These are phyloP conservation scores for Aptenodytes patagonicus DNA, from an alignment of 2,113 vertebrate species.

Conservation along the genomic window DNA sequence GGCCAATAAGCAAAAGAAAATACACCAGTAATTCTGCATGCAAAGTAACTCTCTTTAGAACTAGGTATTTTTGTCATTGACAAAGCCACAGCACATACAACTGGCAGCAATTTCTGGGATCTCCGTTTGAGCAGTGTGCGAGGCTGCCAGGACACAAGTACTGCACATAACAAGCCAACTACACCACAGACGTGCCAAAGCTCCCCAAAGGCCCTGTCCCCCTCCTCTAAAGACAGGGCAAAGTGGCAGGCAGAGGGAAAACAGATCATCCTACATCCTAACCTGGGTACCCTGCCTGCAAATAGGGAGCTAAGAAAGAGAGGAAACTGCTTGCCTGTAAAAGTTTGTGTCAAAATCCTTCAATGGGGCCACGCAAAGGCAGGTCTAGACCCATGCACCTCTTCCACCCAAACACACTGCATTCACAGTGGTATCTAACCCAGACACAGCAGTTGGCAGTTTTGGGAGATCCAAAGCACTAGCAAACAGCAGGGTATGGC, in stretches of 20 bases:
- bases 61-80: not conserved
- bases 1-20: not conserved
- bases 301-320: not conserved
- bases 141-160: conserved; percentile 6
- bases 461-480: not conserved
- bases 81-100: not conserved
- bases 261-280: fast-evolving
- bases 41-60: not conserved
- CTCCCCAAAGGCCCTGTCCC: not conserved
- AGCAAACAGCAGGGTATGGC: not conserved
- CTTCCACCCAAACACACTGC: not conserved
- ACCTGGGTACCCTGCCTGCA: not conserved
- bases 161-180: not conserved
- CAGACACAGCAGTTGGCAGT: fast-evolving
- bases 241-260: not conserved
- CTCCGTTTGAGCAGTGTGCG: not conserved
- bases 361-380: not conserved
- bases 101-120: conserved; percentile 14
- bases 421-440: not conserved
- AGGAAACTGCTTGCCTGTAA: not conserved
- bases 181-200: not conserved
- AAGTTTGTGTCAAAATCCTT: not conserved
- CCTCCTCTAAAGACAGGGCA: not conserved
- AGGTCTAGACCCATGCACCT: not conserved
- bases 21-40: not conserved